phyloP scores from a whole-genome alignment of 1,140 invertebrate species.

The Tetragonula clypearis region DNA sequence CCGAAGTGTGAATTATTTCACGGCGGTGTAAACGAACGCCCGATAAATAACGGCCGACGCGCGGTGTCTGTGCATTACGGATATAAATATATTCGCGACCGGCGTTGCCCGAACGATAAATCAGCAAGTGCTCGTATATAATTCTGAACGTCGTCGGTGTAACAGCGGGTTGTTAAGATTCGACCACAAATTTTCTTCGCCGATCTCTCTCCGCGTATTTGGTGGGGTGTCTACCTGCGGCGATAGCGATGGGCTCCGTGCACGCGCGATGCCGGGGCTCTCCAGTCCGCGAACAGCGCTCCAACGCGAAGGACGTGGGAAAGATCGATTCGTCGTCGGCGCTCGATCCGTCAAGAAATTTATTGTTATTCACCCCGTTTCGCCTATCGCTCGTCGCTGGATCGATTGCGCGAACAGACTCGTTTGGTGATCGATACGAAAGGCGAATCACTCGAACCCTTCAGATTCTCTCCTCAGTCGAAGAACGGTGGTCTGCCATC shows the following conservation, averaged over 20 bases:
- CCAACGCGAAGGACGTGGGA: conserved; percentile 74
- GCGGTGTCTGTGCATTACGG: conserved; percentile 20
- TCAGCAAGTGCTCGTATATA: conserved; percentile 31
- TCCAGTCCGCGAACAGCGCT: conserved; percentile 79
- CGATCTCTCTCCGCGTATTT: conserved; percentile 65
- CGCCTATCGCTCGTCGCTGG: no score
- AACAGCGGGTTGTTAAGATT: conserved; percentile 64
- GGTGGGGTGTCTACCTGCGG: conserved; percentile 75
- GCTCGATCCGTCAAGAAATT: conserved; percentile 32
- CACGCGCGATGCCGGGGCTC: conserved; percentile 67
- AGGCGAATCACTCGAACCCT: neutral
- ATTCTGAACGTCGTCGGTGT: conserved; percentile 25
- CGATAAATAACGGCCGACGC: conserved; percentile 14
- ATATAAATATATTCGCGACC: conserved; percentile 28
- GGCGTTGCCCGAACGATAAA: conserved; percentile 21
- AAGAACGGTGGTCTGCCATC: neutral
- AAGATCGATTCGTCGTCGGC: conserved; percentile 61
- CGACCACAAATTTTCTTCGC: conserved; percentile 62
- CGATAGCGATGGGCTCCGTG: conserved; percentile 74
- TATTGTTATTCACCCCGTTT: neutral
- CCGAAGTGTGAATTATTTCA: conserved; percentile 35
- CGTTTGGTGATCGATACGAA: neutral
- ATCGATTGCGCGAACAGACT: neutral
- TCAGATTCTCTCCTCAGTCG: neutral
- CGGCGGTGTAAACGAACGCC: conserved; percentile 4